Evolutionary conservation across 2,888 invertebrate species (phyloP), one percentile per base, ranked within the genome.

Genomic region (Ophion slaviceki): DNA sequence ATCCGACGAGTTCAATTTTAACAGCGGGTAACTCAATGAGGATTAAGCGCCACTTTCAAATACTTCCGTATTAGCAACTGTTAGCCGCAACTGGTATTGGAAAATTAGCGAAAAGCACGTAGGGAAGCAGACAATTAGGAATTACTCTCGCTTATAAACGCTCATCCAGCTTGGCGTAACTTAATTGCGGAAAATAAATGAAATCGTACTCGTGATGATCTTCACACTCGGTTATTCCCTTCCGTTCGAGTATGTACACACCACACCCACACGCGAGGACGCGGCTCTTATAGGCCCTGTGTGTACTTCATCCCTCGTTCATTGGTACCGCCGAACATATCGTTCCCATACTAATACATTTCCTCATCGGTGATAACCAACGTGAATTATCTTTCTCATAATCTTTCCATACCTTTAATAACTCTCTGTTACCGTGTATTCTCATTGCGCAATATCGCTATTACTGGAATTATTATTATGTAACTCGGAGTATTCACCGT

Each of bases 351-450:
- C 62, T 66, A 53, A 70, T 79, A 72, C 45, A 6, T 75, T 47
- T 20, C 28, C 17, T 8, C 62, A 14, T 66, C 36, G 62, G 62
- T 45, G 11, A 36, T 66, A 64, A 20, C 20, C 20, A 72, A 57
- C 71, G 28, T 61, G 57, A 62, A 68, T 62, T 75, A 75, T 81
- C 47, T 75, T 79, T 70, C 57, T 79, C 77, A 68, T 78, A 53
- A 61, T 68, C 67, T 20, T 8, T 8, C 45, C 10, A 64, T 32
- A 24, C 36, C 20, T 45, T 10, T 32, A 28, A 67, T 72, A 20
- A 72, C 7, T 74, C 82, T 28, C 77, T 36, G 66, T 77, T 64
- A 77, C 40, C 59, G 47, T 72, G 45, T 47, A 78, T 78, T 67
- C 20, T 68, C 66, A 78, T 78, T 68, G 40, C 61, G 59, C 61